A percentile compares a stretch with the other conserved stretches of the same genome.
Conservation (phyloP, 2,888 invertebrate species). For the Drosophila atripex region DNA sequence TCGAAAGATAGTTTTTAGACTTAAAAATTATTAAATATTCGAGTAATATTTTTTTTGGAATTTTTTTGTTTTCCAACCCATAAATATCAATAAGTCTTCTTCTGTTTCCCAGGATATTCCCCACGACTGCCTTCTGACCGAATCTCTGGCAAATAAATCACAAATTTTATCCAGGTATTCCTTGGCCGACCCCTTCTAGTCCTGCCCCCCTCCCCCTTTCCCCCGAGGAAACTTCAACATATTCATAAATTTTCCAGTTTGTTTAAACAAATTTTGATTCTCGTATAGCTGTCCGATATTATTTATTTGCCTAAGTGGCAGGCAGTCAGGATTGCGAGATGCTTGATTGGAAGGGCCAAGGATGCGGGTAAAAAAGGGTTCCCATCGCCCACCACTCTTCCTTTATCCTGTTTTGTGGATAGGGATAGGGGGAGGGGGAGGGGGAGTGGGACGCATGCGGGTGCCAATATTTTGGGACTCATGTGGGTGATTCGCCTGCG, state of each 20-base stretch:
- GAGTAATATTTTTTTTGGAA: not conserved
- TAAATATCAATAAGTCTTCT: constrained; percentile 75
- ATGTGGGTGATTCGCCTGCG: constrained; percentile 55
- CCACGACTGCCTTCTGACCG: not conserved
- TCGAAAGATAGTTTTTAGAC: not conserved
- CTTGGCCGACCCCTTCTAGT: not conserved
- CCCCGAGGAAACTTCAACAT: constrained; percentile 53
- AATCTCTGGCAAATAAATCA: constrained; percentile 4
- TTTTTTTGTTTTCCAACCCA: constrained; percentile 46
- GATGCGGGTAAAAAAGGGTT: constrained; percentile 67
- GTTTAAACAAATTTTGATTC: constrained; percentile 70
- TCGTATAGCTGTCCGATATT: constrained; percentile 59
- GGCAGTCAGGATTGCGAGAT: constrained; percentile 29
- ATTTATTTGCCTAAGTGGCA: constrained; percentile 75
- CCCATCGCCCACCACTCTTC: too few relatives aligned
- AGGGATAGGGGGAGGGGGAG: too few relatives aligned
- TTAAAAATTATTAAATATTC: too few relatives aligned
- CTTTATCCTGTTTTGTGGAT: too few relatives aligned
- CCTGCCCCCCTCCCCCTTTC: not conserved
- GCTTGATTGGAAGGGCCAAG: constrained; percentile 67
- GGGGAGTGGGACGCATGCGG: constrained; percentile 43
- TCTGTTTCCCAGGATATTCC: constrained; percentile 1
- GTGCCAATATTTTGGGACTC: constrained; percentile 60
- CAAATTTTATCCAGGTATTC: too few relatives aligned
- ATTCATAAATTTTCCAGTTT: constrained; percentile 81